Base-by-base conservation (phyloP, 2,888 invertebrate species). In the Stratiomys singularior region DNA sequence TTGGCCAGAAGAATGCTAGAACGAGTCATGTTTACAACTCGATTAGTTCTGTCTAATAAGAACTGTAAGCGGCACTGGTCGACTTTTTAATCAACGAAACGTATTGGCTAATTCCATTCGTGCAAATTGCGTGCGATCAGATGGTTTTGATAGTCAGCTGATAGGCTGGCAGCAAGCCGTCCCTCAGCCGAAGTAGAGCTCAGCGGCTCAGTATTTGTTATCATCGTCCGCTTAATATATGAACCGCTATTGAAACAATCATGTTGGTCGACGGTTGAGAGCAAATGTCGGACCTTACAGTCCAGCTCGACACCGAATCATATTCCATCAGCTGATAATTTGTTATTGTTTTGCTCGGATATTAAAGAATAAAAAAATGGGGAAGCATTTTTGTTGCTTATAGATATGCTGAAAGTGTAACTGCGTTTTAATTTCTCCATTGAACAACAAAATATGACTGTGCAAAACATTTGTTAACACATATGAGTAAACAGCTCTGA, bases 251-350 rank as follows among this genome's bases (percentile, higher is more conserved):
- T 37, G 9, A 37, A 5, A 37, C 37, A 9, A 37, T 5, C 3
- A 9, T 37, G 37, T 5, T 7, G 60, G 23, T 60, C 60, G 21
- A 4, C 21, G 5, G 7, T 56, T 60, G 21, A 23, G 18, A 13
- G 60, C 13, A 21, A 60, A 21, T 60, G 9, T 60, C 25, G 60
- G 60, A 13, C 60, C 11, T 23, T 23, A 21, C 23, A 60, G 13
- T 52, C 15, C 60, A 18, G 60, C 23, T 21, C 1, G 23, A 21
- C 9, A 4, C 52, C n/a, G 21, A 3, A n/a, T n/a, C n/a, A n/a
- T n/a, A n/a, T n/a, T n/a, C 30, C 28, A 67, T 21, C 67, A 67
- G 67, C 67, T 67, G 67, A 21, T 44, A 44, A 67, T 67, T 67
- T 37, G 37, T 37, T 37, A 23, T 67, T 37, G 9, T 27, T 64